phyloP scores from a whole-genome alignment of 2,888 invertebrate genomes.

The Diaphora mendica region DNA sequence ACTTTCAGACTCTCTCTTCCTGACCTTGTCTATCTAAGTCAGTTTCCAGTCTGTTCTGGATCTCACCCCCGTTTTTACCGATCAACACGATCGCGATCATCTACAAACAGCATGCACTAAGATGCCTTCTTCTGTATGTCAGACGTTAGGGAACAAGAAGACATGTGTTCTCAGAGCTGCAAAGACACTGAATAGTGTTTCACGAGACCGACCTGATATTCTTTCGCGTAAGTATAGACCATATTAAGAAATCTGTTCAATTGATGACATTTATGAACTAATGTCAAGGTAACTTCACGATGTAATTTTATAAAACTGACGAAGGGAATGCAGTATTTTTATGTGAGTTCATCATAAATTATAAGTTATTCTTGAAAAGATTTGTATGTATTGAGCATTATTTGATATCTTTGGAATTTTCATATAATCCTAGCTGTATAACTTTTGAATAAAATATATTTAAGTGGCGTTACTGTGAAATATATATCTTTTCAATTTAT shows the following conservation, averaged over 20 bases:
- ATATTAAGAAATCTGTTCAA: neutral
- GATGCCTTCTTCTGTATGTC: too few species aligned
- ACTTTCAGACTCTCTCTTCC: too few species aligned
- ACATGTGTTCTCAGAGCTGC: too few species aligned
- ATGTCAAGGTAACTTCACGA: neutral
- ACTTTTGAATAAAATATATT: neutral
- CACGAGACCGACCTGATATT: too few species aligned
- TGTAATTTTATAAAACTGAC: neutral
- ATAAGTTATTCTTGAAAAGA: neutral
- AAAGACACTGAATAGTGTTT: too few species aligned
- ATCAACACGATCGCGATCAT: too few species aligned
- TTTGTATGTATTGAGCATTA: neutral
- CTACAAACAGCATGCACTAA: too few species aligned
- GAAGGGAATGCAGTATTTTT: neutral
- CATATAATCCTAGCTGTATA: neutral
- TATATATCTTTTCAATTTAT: neutral
- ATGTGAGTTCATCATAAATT: neutral
- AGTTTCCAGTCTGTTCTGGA: too few species aligned
- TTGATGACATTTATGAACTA: neutral
- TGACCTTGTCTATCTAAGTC: too few species aligned
- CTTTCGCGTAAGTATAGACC: neutral
- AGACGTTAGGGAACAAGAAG: too few species aligned
- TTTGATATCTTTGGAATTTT: neutral
- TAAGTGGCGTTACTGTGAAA: too few species aligned
- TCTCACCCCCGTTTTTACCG: too few species aligned